Evolutionary conservation across 2,113 vertebrate species (phyloP), one percentile per base, ranked within the genome.

Genomic region (Poeciliopsis occidentalis): DNA sequence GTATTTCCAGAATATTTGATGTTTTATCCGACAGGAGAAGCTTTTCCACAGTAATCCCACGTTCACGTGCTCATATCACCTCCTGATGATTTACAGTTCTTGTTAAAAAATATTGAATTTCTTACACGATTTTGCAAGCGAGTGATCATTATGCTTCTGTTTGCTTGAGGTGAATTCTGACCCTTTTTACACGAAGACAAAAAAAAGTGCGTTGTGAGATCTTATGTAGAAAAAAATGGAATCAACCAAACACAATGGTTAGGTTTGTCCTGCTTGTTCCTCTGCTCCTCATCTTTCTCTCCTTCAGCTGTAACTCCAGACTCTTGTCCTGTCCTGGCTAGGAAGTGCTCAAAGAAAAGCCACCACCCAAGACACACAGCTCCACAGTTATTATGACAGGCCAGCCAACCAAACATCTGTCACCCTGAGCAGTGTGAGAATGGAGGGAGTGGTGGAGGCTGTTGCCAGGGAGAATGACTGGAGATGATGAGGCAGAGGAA

Each of bases 331-430:
- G 75, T 82, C 76, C 75, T 89, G 86, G 61, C 84, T 76, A 82
- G 81, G 75, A 89, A 81, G 78, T 80, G 64, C 72, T 82, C 63
- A 83, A 85, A 87, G 77, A 84, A 74, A 83, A 80, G 76, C 81
- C 83, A 83, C 84, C 84, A 80, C 86, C 79, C 75, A 86, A 85
- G 88, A 88, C 87, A 75, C 41, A 34, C 77, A 80, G 71, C 78
- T 80, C 84, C 75, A 82, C 74, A 73, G 83, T 85, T 80, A 85
- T 88, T 88, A 79, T 81, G 85, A 87, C 88, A 83, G 83, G 72
- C 69, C 80, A 63, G 84, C 61, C 84, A 84, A 83, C 80, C 84
- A 84, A 87, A 87, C 88, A 90, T 89, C 87, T 82, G 84, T 90
- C 89, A 87, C 26, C 65, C 71, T 79, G 76, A 83, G 76, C 64